Percentiles rank a stretch among this genome's conserved stretches.
phyloP scores from a whole-genome alignment of 2,113 vertebrate species.

The Acanthochromis polyacanthus region DNA sequence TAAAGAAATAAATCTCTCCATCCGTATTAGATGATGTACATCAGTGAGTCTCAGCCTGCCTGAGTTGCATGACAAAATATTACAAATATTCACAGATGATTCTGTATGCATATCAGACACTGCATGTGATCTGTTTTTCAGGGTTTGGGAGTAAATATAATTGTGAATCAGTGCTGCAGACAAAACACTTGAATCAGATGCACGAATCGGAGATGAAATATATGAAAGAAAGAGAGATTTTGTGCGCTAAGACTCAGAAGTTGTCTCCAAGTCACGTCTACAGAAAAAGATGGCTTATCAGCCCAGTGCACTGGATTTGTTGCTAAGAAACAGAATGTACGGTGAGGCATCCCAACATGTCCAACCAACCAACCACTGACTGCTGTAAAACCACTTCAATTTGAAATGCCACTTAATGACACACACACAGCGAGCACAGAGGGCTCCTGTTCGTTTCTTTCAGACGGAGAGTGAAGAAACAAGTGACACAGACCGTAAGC shows the following conservation, averaged over 20 bases:
- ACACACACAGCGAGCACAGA: slow-evolving; percentile 21
- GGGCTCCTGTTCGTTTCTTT: slow-evolving; percentile 21
- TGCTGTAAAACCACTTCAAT: slow-evolving; percentile 41
- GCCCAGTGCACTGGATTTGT: slow-evolving; percentile 54
- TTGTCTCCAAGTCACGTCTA: slow-evolving; percentile 55
- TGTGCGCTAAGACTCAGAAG: slow-evolving; percentile 30
- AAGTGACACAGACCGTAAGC: background rate
- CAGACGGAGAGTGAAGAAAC: slow-evolving; percentile 13
- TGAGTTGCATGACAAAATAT: no score
- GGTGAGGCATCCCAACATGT: slow-evolving; percentile 51
- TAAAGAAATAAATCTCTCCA: no score
- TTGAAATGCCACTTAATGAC: slow-evolving; percentile 19
- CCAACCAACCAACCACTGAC: slow-evolving; percentile 25
- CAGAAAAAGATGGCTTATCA: slow-evolving; percentile 50
- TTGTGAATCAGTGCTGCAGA: background rate
- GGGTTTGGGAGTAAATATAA: background rate
- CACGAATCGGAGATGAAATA: background rate
- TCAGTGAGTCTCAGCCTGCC: no score
- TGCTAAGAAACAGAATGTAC: slow-evolving; percentile 72
- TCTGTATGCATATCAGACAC: background rate
- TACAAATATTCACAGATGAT: no score
- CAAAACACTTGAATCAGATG: background rate
- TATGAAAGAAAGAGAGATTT: slow-evolving; percentile 16
- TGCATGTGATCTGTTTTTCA: background rate
- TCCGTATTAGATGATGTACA: no score